Percentiles rank a stretch among this genome's conserved stretches.
Evolutionary conservation across 2,113 vertebrate genomes (phyloP).

Genomic region (Hippocampus guttulatus): DNA sequence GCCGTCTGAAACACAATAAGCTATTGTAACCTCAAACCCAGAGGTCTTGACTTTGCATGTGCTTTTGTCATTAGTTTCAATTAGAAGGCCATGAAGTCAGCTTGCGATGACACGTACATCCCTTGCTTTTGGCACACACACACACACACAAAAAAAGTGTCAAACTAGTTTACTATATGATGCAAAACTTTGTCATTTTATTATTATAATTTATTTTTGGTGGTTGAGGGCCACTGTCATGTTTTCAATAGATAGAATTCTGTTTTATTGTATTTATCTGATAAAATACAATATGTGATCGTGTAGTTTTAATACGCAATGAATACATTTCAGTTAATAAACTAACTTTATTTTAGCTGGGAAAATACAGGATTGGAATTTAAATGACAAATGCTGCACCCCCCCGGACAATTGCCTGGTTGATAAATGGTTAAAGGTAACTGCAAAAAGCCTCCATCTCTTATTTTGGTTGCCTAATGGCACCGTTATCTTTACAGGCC

Average conservation of each 20-base stretch:
- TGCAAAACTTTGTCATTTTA: background rate
- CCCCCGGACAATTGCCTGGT: no score
- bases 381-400: no score
- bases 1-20: slow-evolving; percentile 64
- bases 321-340: no score
- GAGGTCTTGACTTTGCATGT: slow-evolving; percentile 58
- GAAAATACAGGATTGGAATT: no score
- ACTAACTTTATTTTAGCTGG: no score
- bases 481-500: slow-evolving; percentile 20
- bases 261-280: no score
- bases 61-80: slow-evolving; percentile 66
- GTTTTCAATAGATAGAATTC: no score
- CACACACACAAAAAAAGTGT: slow-evolving; percentile 2
- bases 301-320: no score
- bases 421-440: background rate
- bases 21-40: slow-evolving; percentile 65
- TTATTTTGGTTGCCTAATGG: background rate
- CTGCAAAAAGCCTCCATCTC: background rate
- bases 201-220: background rate
- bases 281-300: no score
- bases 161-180: no score
- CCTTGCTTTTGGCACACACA: background rate
- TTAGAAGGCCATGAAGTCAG: slow-evolving; percentile 59
- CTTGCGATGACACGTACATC: slow-evolving; percentile 23
- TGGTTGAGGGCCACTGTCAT: no score